These are phyloP conservation scores for Drosophila bunnanda DNA, from an alignment of 2,888 invertebrate genomes.

Conservation along the genomic window DNA sequence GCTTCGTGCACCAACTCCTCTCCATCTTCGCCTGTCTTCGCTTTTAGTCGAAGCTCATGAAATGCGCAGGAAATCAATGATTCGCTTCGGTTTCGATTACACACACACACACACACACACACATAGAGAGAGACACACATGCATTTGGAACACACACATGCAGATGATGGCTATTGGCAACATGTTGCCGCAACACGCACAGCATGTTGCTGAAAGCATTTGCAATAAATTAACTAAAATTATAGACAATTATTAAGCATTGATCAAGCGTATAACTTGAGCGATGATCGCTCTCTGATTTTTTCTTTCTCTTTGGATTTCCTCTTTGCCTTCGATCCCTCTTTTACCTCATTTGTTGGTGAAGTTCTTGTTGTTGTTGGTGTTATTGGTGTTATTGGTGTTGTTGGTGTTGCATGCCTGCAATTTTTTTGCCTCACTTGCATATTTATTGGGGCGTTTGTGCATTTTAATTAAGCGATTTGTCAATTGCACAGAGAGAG, in stretches of 20 bases:
- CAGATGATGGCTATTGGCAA: conserved; percentile 37
- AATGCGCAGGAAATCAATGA: conserved; percentile 83
- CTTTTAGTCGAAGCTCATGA: conserved; percentile 71
- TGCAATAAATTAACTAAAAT: conserved; percentile 79
- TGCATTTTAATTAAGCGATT: conserved; percentile 78
- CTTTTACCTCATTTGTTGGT: conserved; percentile 5
- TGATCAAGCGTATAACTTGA: conserved; percentile 57
- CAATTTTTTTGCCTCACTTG: conserved; percentile 44
- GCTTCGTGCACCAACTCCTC: conserved; percentile 26
- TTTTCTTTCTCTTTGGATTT: conserved; percentile 4
- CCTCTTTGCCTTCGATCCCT: conserved; percentile 6
- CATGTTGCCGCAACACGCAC: conserved; percentile 70
- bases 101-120: conserved; percentile 55
- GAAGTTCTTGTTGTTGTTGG: neutral
- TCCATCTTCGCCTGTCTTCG: conserved; percentile 38
- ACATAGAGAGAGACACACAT: too few relatives aligned
- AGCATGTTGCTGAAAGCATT: conserved; percentile 79
- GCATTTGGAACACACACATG: conserved; percentile 22
- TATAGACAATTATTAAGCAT: conserved; percentile 77
- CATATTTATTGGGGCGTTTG: conserved; percentile 80
- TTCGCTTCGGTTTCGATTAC: conserved; percentile 83
- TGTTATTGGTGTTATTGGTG: too few relatives aligned
- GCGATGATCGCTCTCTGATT: conserved; percentile 52
- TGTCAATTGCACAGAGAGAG: conserved; percentile 62
- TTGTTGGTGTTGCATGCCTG: conserved; percentile 11